Evolutionary conservation across 2,888 invertebrate genomes (phyloP).

Genomic region (Leucophenga maculata): DNA sequence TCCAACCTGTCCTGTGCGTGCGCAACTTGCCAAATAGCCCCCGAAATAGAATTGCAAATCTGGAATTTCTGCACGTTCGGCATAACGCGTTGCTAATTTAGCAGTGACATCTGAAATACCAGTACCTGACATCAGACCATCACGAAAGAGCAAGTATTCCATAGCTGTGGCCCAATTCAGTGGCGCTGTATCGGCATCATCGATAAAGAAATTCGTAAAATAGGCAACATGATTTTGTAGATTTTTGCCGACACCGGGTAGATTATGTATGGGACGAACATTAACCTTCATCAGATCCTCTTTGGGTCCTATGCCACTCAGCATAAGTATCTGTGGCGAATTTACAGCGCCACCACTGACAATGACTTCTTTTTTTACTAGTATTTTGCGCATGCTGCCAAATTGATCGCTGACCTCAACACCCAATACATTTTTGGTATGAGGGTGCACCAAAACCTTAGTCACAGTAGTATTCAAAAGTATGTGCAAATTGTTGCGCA

Average conservation of each 20-base stretch:
- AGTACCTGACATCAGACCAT: constrained; percentile 91
- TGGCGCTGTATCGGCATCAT: constrained; percentile 87
- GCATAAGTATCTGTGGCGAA: constrained; percentile 91
- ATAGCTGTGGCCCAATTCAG: constrained; percentile 94
- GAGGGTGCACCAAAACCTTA: constrained; percentile 82
- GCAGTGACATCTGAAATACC: constrained; percentile 91
- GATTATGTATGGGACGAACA: constrained; percentile 79
- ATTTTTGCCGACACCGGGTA: constrained; percentile 88
- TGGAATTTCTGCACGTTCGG: constrained; percentile 82
- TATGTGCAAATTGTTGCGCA: constrained; percentile 85
- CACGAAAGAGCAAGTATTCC: constrained; percentile 90
- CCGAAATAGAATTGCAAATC: constrained; percentile 91
- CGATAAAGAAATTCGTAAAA: constrained; percentile 84
- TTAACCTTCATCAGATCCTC: constrained; percentile 79
- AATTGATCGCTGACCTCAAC: constrained; percentile 77
- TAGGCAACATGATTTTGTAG: constrained; percentile 90
- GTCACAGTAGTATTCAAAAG: constrained; percentile 87
- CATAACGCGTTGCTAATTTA: constrained; percentile 85
- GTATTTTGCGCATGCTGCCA: constrained; percentile 75
- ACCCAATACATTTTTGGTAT: constrained; percentile 82
- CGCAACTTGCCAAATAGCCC: constrained; percentile 88
- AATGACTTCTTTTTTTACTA: constrained; percentile 88
- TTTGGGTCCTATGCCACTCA: constrained; percentile 90
- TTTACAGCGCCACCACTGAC: constrained; percentile 87
- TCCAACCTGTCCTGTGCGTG: constrained; percentile 88